Evolutionary conservation across 2,888 invertebrate genomes (phyloP).

Genomic region (Emmelina monodactyla): DNA sequence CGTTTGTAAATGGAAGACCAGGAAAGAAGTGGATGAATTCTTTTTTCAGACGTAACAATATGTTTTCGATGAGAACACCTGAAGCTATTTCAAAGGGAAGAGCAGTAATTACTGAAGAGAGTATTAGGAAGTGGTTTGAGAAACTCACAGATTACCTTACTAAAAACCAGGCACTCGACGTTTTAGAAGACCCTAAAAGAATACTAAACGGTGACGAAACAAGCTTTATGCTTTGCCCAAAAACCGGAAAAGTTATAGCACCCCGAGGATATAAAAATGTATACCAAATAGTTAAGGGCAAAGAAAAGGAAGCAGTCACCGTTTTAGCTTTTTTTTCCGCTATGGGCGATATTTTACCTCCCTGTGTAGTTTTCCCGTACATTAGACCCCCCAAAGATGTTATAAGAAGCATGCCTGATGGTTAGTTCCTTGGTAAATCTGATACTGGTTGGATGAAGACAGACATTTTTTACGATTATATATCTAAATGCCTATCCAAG

Average conservation of each 20-base stretch:
- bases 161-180: background rate
- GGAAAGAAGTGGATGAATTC: too few relatives aligned
- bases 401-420: conserved; percentile 7
- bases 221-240: conserved; percentile 14
- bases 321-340: conserved; percentile 16
- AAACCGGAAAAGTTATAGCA: conserved; percentile 16
- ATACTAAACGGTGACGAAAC: conserved; percentile 1
- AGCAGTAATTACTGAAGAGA: background rate
- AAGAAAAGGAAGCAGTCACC: conserved; percentile 19
- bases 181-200: background rate
- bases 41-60: too few relatives aligned
- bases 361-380: conserved; percentile 16
- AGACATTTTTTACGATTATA: conserved; percentile 12
- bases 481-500: conserved; percentile 7
- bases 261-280: conserved; percentile 17
- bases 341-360: conserved; percentile 14
- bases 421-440: conserved; percentile 12
- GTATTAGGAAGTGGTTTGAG: background rate
- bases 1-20: too few relatives aligned
- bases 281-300: conserved; percentile 14
- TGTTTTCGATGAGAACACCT: background rate
- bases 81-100: background rate
- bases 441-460: conserved; percentile 13
- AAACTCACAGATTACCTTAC: background rate
- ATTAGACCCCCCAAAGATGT: conserved; percentile 13